Base-by-base conservation (phyloP, 2,888 invertebrate genomes). In the Xestia xanthographa region DNA sequence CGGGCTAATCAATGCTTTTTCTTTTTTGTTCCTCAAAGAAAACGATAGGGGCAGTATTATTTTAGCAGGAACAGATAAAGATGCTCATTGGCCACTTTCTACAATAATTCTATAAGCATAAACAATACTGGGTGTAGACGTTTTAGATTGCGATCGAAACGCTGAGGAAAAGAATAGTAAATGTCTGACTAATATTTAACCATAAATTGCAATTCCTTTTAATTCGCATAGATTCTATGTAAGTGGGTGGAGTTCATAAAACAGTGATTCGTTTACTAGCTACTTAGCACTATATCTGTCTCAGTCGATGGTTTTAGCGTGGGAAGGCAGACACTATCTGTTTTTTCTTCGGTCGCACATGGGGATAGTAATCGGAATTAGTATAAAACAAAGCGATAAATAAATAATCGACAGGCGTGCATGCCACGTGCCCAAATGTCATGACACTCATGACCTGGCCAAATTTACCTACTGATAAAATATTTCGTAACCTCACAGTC, bases 261-360 rank as follows among this genome's bases (percentile, higher is more conserved):
- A 73, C 29, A 72, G 53, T 71, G 34, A 62, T 67, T 65, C n/a
- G 41, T 60, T 71, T 48, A 38, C 22, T 17, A 48, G 29, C 50
- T 60, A 34, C 26, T 68, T 45, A 17, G 63, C 34, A 53, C 34
- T 77, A 53, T 53, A 77, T 65, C n/a, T 45, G 45, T 63, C 20
- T 45, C 20, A 20, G 48, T 53, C n/a, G 62, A 50, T n/a, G 34
- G 69, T 70, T 69, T 41, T 12, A 34, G 78, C 80, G 83, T 80
- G 68, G 72, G 83, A 78, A 22, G 83, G 22, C 43, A 71, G 71
- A 80, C 83, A 63, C 34, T 66, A 63, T 82, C 83, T 78, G 80
- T 34, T 69, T 83, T 83, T 29, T 72, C 65, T 81, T 72, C n/a
- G 63, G 63, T 79, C 29, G 11, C 69, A 83, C 72, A 62, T 69